phyloP scores from a whole-genome alignment of 2,797 vertebrate species.

The Lutjanus campechanus region DNA sequence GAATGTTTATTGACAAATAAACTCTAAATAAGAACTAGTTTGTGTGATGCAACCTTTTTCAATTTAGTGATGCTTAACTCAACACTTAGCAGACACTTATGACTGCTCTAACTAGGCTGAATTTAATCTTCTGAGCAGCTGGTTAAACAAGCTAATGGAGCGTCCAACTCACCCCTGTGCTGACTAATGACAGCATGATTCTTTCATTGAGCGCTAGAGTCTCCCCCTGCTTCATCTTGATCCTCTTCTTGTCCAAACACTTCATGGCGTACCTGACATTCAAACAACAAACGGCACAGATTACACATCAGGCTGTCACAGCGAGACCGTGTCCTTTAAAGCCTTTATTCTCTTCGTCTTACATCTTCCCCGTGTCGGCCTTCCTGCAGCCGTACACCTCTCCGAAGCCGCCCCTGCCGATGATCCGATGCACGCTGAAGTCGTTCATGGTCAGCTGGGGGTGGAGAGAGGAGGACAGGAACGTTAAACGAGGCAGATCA shows the following conservation, averaged over 20 bases:
- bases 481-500: not conserved
- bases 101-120: too few species aligned
- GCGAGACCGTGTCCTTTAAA: rapidly evolving
- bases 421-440: constrained; percentile 99
- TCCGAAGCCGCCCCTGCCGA: constrained; percentile 96
- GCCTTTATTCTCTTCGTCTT: constrained; percentile 65
- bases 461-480: not conserved
- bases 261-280: constrained; percentile 98
- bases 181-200: constrained; percentile 98
- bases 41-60: too few species aligned
- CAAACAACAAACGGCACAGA: not conserved
- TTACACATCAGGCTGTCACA: not conserved
- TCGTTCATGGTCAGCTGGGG: constrained; percentile 95
- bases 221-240: constrained; percentile 99
- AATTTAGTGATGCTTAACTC: too few species aligned
- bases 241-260: constrained; percentile 98
- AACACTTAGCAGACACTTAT: too few species aligned
- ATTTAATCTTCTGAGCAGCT: too few species aligned
- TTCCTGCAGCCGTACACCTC: constrained; percentile 99
- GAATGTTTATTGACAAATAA: too few species aligned
- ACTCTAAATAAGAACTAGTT: too few species aligned
- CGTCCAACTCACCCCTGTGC: constrained; percentile 92
- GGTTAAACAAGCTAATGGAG: too few species aligned
- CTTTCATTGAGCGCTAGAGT: constrained; percentile 97
- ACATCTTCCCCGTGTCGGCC: constrained; percentile 99